Percentiles rank a stretch among this genome's conserved stretches.
These are phyloP conservation scores for Drosophila prolongata DNA, from an alignment of 2,888 invertebrate species.

Conservation along the genomic window DNA sequence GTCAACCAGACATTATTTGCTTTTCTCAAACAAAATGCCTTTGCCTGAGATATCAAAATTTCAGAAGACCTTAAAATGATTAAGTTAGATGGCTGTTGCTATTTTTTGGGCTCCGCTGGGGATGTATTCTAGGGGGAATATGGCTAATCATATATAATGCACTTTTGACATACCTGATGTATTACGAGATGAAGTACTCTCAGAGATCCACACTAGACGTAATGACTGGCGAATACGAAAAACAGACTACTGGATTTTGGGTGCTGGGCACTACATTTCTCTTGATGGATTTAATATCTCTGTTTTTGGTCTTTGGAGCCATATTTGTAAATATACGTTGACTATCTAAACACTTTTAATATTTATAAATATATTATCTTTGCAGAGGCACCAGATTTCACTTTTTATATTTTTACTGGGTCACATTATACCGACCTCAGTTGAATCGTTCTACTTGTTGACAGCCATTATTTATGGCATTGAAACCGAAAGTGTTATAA, in stretches of 20 bases:
- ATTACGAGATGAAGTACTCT: neutral
- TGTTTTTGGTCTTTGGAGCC: neutral
- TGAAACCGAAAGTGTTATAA: neutral
- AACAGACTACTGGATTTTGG: slow-evolving; percentile 3
- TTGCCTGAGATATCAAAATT: neutral
- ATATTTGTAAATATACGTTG: neutral
- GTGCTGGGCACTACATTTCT: slow-evolving; percentile 15
- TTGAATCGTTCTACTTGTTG: slow-evolving; percentile 18
- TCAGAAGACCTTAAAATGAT: neutral
- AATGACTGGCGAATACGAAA: accelerated
- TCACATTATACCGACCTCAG: slow-evolving; percentile 6
- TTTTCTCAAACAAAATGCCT: neutral
- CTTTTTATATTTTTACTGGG: slow-evolving; percentile 6
- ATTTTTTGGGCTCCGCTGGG: slow-evolving; percentile 3
- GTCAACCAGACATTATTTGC: no score
- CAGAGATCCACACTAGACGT: neutral
- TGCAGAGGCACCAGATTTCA: neutral
- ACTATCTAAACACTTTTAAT: no score
- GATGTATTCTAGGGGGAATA: slow-evolving; percentile 1
- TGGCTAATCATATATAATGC: neutral
- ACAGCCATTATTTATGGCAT: slow-evolving; percentile 21
- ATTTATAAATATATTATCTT: no score
- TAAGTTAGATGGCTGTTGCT: neutral
- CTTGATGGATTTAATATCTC: neutral
- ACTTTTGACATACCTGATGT: neutral